Evolutionary conservation across 1,140 invertebrate species (phyloP), one percentile per base, ranked within the genome.

Genomic region (Thaumatotibia leucotreta): DNA sequence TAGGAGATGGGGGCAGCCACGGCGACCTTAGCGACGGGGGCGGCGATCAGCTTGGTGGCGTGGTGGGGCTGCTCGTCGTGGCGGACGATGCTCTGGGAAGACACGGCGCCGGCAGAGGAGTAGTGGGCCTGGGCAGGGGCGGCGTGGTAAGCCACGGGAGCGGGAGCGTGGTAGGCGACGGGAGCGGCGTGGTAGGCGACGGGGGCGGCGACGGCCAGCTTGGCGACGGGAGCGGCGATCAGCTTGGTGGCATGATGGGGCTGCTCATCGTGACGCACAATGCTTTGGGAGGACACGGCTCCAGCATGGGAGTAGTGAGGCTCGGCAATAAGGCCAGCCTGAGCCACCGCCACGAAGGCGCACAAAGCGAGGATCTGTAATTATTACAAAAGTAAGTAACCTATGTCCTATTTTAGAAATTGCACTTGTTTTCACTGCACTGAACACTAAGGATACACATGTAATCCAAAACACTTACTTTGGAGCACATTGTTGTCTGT

Each of bases 1-100:
- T 74, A 72, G 63, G 69, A 23, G 0, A 70, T 74, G 24, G 88
- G 73, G 20, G 90, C 77, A 65, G 86, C 84, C 49, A 83, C 81
- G 22, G 82, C 86, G 35, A 76, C 65, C n/a, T 74, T 65, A 14
- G 68, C 66, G 33, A 79, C 82, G 64, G 83, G 83, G 65, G 80
- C 82, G 32, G 88, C 52, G 76, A 65, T 45, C 45, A 68, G 54
- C 50, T 70, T 68, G 20, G 65, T 64, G 4, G 63, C 54, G 2
- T 72, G 68, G 2, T 68, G 52, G n/a, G 52, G 27, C 52, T 58
- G 79, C 68, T 82, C 70, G 35, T 82, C 80, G 45, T 86, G 75
- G 45, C 79, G 74, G 33, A 82, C 69, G 61, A 67, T 66, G 64
- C 64, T 71, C 62, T 74, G 72, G 17, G 66, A 72, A 23, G 72